These are phyloP conservation scores for Mus caroli DNA, from an alignment of 2,797 vertebrate species.

Conservation along the genomic window DNA sequence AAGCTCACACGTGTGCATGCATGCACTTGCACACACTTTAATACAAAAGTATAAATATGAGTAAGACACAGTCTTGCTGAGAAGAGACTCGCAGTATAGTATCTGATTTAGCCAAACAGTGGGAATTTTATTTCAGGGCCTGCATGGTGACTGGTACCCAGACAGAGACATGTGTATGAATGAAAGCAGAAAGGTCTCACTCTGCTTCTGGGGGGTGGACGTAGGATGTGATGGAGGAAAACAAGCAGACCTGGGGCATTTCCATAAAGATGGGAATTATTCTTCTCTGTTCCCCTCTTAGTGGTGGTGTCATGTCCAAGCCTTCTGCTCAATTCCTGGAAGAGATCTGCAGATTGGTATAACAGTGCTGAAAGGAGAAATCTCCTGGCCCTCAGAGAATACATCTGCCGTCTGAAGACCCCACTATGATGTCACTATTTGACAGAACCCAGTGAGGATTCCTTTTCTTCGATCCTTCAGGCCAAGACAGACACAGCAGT, in stretches of 20 bases:
- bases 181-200: neutral
- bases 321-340: neutral
- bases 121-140: neutral
- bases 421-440: neutral
- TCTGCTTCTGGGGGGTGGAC: slow-evolving; percentile 1
- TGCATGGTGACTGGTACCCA: neutral
- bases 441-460: neutral
- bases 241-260: neutral
- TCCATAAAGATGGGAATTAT: neutral
- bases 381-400: neutral
- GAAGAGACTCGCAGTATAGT: neutral
- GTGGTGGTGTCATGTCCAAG: too few species aligned
- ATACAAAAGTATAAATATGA: neutral
- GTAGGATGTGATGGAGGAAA: neutral
- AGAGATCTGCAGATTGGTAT: neutral
- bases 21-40: neutral
- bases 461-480: neutral
- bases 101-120: neutral
- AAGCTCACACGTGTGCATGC: too few species aligned
- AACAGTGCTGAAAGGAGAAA: neutral
- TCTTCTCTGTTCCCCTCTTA: neutral
- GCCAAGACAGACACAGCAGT: neutral
- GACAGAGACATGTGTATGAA: neutral
- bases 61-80: neutral
- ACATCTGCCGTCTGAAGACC: neutral